Percentiles rank a stretch among this genome's conserved stretches.
Evolutionary conservation across 2,113 vertebrate species (phyloP).

Genomic region (Microcebus jonahi): DNA sequence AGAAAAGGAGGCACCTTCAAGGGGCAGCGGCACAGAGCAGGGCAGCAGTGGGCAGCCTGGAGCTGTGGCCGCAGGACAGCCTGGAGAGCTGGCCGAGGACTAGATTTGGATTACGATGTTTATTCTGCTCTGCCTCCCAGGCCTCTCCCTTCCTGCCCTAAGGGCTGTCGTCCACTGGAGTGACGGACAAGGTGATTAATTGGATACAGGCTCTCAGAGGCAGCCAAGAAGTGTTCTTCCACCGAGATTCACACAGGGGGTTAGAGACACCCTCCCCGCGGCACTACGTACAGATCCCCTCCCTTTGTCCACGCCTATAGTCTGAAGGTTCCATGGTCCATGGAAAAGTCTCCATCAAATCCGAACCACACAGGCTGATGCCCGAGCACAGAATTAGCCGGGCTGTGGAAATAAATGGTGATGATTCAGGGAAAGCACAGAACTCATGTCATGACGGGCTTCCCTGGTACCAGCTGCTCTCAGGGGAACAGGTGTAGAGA

Average conservation of each 20-base stretch:
- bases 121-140: conserved; percentile 53
- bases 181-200: conserved; percentile 45
- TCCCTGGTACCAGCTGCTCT: neutral
- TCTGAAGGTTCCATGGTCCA: neutral
- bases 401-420: neutral
- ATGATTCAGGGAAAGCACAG: rapidly evolving
- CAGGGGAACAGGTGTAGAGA: neutral
- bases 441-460: neutral
- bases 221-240: neutral
- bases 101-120: conserved; percentile 63
- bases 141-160: conserved; percentile 71
- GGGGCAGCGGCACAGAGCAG: neutral
- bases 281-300: neutral
- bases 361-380: neutral
- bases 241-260: neutral
- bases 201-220: conserved; percentile 2
- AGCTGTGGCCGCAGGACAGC: conserved; percentile 39
- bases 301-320: neutral
- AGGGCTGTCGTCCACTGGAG: conserved; percentile 9
- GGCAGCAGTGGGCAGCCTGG: neutral
- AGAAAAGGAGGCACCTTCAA: conserved; percentile 50
- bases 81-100: conserved; percentile 47
- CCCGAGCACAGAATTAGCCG: neutral
- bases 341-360: neutral
- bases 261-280: neutral